Conservation (phyloP, 1,140 invertebrate species). For the Dendroctonus valens region DNA sequence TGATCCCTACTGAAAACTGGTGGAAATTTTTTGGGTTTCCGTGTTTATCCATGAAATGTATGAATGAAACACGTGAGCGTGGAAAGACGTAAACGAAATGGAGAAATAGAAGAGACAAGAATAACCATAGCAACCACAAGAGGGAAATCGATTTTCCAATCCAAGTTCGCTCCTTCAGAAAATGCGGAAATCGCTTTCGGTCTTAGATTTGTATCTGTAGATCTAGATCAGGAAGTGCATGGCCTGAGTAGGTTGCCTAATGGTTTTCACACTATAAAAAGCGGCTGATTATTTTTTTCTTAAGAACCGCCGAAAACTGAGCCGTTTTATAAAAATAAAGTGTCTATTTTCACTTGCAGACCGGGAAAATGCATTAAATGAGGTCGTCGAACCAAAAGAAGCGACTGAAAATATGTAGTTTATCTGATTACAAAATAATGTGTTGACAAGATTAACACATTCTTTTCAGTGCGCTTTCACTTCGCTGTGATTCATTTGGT, state of each 20-base stretch:
- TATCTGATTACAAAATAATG: constrained; percentile 5
- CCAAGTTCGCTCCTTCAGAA: background rate
- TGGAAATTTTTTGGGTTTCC: no score
- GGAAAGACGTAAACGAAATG: background rate
- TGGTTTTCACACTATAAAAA: no score
- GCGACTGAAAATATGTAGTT: constrained; percentile 1
- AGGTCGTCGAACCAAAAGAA: constrained; percentile 7
- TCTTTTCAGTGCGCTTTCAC: constrained; percentile 8
- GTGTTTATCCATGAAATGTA: no score
- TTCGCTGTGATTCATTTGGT: background rate
- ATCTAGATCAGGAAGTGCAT: no score
- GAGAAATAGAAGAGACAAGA: background rate
- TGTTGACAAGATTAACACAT: constrained; percentile 1
- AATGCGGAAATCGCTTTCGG: no score
- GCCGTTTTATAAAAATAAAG: no score
- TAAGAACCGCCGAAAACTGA: no score
- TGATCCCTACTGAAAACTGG: no score
- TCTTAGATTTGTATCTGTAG: no score
- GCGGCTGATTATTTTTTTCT: no score
- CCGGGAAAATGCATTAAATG: constrained; percentile 1
- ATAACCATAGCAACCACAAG: constrained; percentile 7
- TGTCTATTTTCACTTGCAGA: constrained; percentile 5
- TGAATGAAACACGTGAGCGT: background rate
- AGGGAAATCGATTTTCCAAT: constrained; percentile 10
- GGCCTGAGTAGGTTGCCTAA: no score